Evolutionary conservation across 2,113 vertebrate genomes (phyloP).

Genomic region (Orthonyx spaldingii): DNA sequence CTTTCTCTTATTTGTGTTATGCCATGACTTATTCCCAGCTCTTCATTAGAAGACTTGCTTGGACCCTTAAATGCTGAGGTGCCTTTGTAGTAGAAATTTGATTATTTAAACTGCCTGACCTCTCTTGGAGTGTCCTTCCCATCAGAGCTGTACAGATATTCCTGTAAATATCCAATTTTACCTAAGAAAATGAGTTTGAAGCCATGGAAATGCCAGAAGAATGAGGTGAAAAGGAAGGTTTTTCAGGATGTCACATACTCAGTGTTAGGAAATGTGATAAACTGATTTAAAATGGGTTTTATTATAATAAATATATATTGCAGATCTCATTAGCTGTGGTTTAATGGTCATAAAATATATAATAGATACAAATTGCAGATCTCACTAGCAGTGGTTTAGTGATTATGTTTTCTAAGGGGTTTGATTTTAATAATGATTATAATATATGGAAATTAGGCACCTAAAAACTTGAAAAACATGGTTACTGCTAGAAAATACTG

Average conservation of each 20-base stretch:
- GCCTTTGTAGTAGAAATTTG: background rate
- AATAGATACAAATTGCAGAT: background rate
- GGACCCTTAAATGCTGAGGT: background rate
- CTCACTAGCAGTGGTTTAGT: background rate
- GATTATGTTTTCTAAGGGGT: background rate
- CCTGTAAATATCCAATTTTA: background rate
- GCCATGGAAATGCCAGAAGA: background rate
- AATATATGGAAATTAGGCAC: background rate
- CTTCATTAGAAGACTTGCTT: background rate
- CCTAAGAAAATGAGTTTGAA: background rate
- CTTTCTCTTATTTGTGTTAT: background rate
- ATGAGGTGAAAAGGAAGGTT: background rate
- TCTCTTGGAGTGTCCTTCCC: background rate
- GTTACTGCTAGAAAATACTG: background rate
- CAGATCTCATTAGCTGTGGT: background rate
- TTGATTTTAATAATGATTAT: background rate
- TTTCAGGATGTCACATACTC: background rate
- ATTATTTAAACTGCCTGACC: background rate
- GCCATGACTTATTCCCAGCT: background rate
- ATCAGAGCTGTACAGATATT: background rate
- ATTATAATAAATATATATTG: background rate
- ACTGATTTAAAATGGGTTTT: background rate
- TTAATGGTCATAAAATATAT: background rate
- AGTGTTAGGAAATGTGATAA: background rate
- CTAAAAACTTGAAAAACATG: background rate